phyloP scores from a whole-genome alignment of 2,888 invertebrate species.

The Plebejus melissa region DNA sequence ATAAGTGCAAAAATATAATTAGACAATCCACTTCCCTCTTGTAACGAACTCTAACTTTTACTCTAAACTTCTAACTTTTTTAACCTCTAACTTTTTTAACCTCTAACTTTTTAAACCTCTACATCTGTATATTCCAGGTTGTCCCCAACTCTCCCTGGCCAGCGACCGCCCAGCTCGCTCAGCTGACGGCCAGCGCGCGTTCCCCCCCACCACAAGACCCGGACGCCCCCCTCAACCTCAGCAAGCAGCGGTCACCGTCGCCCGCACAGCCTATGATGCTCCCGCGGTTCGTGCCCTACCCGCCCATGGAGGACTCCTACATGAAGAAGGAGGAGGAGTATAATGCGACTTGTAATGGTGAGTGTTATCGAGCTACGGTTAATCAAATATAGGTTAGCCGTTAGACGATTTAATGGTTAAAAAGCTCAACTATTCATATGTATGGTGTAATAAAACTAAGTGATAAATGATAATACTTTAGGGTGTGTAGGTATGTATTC shows the following conservation, averaged over 20 bases:
- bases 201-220: constrained; percentile 83
- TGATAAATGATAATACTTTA: no score
- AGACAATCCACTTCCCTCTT: no score
- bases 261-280: constrained; percentile 77
- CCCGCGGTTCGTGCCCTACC: constrained; percentile 73
- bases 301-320: constrained; percentile 66
- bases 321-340: constrained; percentile 71
- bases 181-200: constrained; percentile 79
- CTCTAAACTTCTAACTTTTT: no score
- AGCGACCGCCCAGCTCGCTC: constrained; percentile 85
- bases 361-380: constrained; percentile 41
- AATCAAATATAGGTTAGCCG: neutral
- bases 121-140: constrained; percentile 48
- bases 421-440: no score
- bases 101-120: neutral
- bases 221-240: constrained; percentile 92
- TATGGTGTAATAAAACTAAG: no score
- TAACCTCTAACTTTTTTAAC: neutral
- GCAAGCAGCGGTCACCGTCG: constrained; percentile 88
- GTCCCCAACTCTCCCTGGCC: constrained; percentile 81
- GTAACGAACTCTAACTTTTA: no score
- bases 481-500: no score
- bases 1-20: no score
- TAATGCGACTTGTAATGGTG: constrained; percentile 63
- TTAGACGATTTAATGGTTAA: no score